These are phyloP conservation scores for Semnopithecus entellus DNA, from an alignment of 2,113 vertebrate species.

Conservation along the genomic window DNA sequence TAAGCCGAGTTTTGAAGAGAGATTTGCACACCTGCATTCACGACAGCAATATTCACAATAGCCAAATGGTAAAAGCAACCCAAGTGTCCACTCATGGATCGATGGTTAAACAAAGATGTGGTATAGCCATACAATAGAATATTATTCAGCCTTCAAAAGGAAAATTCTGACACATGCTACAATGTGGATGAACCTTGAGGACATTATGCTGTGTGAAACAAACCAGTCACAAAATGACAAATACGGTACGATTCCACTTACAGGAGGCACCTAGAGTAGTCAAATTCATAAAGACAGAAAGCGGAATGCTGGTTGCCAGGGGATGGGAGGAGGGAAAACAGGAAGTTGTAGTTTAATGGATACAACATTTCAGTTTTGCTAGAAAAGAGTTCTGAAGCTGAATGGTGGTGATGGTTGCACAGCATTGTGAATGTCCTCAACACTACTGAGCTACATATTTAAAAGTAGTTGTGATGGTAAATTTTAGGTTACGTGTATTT, in stretches of 20 bases:
- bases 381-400: neutral
- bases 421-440: rapidly evolving
- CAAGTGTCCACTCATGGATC: neutral
- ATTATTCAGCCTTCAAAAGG: neutral
- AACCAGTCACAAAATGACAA: neutral
- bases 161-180: neutral
- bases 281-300: neutral
- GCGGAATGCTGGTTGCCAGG: neutral
- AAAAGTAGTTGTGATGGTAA: neutral
- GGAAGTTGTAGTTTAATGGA: neutral
- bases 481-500: neutral
- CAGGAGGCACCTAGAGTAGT: rapidly evolving
- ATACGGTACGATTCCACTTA: neutral
- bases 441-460: neutral
- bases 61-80: no score
- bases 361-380: neutral
- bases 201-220: no score
- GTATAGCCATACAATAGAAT: neutral
- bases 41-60: neutral
- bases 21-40: neutral
- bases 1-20: neutral
- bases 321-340: no score
- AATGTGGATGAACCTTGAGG: no score
- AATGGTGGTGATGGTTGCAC: neutral
- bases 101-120: neutral